phyloP scores from a whole-genome alignment of 1,140 invertebrate genomes.

The Drosophila sp. region DNA sequence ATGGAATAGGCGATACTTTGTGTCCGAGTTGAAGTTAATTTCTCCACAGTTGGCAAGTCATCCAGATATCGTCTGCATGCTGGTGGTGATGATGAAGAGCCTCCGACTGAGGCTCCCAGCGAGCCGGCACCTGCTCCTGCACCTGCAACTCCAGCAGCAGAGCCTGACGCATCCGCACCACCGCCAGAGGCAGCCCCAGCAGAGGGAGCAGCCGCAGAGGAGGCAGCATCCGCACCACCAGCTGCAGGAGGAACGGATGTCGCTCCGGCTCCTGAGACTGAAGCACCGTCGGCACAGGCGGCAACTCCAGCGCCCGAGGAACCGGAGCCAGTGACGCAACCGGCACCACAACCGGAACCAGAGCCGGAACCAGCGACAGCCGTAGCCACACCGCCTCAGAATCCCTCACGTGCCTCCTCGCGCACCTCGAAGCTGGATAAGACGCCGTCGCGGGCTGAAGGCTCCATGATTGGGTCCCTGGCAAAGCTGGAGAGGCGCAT shows the following conservation, averaged over 20 bases:
- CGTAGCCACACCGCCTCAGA: not conserved
- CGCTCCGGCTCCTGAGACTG: not conserved
- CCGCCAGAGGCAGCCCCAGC: slow-evolving; percentile 10
- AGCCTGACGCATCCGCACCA: slow-evolving; percentile 8
- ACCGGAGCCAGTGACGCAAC: not conserved
- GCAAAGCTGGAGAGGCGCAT: slow-evolving; percentile 53
- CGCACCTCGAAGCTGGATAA: slow-evolving; percentile 41
- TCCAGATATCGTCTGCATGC: slow-evolving; percentile 59
- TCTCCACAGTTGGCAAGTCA: slow-evolving; percentile 43
- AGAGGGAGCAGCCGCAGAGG: slow-evolving; percentile 7
- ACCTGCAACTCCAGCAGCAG: not conserved
- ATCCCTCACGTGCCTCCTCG: slow-evolving; percentile 21
- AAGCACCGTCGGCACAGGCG: not conserved
- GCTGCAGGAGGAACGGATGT: not conserved
- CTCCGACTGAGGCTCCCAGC: slow-evolving; percentile 10
- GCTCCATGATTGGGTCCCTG: slow-evolving; percentile 34
- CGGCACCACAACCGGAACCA: not conserved
- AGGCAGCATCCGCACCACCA: not conserved
- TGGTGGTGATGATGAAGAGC: slow-evolving; percentile 58
- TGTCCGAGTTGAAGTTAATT: not conserved
- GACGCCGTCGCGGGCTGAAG: slow-evolving; percentile 25
- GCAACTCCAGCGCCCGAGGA: not conserved
- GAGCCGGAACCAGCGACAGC: not conserved
- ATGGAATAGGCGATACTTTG: not conserved
- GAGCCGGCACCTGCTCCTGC: not conserved